phyloP scores from a whole-genome alignment of 2,113 vertebrate species.

The Mionectes macconnelli region DNA sequence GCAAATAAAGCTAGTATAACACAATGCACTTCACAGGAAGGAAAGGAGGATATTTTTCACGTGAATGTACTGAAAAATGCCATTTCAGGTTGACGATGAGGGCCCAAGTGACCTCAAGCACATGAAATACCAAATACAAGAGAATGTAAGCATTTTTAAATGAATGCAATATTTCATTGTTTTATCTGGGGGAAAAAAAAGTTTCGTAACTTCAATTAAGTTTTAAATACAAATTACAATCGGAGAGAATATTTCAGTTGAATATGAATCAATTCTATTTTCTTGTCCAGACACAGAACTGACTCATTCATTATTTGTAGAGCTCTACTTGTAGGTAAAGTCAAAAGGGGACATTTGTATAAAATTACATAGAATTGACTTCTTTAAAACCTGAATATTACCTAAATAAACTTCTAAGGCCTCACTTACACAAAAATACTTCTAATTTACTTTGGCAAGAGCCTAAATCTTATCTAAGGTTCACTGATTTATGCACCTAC shows the following conservation, averaged over 20 bases:
- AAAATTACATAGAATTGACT: background rate
- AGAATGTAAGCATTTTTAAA: background rate
- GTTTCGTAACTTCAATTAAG: background rate
- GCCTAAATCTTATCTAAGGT: background rate
- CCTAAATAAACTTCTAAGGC: background rate
- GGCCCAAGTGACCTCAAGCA: background rate
- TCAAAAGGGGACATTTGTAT: background rate
- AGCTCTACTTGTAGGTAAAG: background rate
- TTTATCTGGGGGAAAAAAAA: background rate
- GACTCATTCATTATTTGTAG: background rate
- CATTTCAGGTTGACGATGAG: background rate
- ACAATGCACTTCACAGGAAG: background rate
- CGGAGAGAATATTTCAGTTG: background rate
- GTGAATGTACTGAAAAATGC: background rate
- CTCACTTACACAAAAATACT: background rate
- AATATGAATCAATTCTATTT: background rate
- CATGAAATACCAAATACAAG: background rate
- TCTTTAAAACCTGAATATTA: background rate
- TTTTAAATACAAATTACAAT: background rate
- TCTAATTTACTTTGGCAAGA: background rate
- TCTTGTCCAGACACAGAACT: background rate
- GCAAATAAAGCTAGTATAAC: background rate
- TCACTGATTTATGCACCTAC: background rate
- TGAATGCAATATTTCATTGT: background rate
- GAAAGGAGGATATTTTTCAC: background rate